Evolutionary conservation across 2,797 vertebrate genomes (phyloP).

Genomic region (Falco concolor): DNA sequence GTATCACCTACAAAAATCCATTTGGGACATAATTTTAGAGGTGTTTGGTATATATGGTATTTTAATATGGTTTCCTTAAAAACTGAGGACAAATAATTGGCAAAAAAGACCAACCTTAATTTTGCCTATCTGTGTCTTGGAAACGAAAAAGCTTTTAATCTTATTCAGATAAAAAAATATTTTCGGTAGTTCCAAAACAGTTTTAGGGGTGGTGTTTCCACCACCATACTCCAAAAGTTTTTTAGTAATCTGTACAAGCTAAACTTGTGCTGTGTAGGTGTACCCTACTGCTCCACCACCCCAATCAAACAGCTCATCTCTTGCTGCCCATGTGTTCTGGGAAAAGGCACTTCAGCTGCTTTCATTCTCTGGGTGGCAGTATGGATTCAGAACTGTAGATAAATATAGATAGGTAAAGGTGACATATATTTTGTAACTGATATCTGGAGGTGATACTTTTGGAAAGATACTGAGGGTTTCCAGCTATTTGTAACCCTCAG

Average conservation of each 20-base stretch:
- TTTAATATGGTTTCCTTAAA: neutral
- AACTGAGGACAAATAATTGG: neutral
- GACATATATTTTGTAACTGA: neutral
- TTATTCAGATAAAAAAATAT: neutral
- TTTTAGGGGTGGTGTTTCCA: neutral
- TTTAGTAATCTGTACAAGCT: neutral
- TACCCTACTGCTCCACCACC: no score
- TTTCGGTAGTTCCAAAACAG: neutral
- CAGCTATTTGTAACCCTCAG: neutral
- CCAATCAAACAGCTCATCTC: neutral
- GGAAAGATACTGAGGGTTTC: neutral
- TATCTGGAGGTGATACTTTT: neutral
- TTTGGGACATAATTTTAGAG: neutral
- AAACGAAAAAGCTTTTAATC: neutral
- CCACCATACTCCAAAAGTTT: neutral
- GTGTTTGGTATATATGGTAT: neutral
- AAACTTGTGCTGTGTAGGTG: neutral
- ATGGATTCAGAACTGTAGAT: neutral
- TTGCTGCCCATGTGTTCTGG: neutral
- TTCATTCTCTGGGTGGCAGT: neutral
- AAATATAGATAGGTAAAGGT: neutral
- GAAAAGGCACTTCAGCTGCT: neutral
- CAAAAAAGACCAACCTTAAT: rapidly evolving
- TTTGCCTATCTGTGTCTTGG: neutral
- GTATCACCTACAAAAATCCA: neutral